phyloP scores from a whole-genome alignment of 2,113 vertebrate species.

The Spilogale gracilis region DNA sequence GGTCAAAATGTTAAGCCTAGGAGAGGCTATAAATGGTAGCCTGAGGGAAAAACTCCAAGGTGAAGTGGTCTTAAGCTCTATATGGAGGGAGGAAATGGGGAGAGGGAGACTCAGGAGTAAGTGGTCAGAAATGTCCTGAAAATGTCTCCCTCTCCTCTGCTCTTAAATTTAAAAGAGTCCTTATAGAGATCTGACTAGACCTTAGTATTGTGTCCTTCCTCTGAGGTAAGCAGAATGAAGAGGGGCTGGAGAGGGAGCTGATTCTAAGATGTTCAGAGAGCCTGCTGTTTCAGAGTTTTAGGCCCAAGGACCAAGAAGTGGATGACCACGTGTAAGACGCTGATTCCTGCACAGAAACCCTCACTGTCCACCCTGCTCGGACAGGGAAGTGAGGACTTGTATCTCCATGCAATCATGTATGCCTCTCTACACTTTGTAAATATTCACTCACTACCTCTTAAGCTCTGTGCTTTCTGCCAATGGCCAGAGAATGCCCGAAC shows the following conservation, averaged over 20 bases:
- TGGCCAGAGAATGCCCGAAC: neutral
- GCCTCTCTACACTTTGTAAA: neutral
- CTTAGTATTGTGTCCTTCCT: neutral
- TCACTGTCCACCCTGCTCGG: neutral
- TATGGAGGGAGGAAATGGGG: accelerated
- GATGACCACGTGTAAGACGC: neutral
- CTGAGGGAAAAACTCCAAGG: neutral
- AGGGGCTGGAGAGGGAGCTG: neutral
- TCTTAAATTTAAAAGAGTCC: neutral
- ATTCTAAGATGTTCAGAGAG: neutral
- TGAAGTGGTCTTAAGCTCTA: neutral
- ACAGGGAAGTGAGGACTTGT: neutral
- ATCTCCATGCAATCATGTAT: neutral
- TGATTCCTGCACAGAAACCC: neutral
- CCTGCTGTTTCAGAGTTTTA: neutral
- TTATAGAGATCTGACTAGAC: neutral
- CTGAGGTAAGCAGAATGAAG: neutral
- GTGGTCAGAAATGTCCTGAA: neutral
- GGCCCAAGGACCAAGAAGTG: neutral
- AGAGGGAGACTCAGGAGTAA: neutral
- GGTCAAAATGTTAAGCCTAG: neutral
- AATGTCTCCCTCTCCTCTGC: neutral
- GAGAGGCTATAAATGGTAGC: neutral
- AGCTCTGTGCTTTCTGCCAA: neutral
- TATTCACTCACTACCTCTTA: neutral